These are phyloP conservation scores for Parapsyche elsis DNA, from an alignment of 1,140 invertebrate species.

Conservation along the genomic window DNA sequence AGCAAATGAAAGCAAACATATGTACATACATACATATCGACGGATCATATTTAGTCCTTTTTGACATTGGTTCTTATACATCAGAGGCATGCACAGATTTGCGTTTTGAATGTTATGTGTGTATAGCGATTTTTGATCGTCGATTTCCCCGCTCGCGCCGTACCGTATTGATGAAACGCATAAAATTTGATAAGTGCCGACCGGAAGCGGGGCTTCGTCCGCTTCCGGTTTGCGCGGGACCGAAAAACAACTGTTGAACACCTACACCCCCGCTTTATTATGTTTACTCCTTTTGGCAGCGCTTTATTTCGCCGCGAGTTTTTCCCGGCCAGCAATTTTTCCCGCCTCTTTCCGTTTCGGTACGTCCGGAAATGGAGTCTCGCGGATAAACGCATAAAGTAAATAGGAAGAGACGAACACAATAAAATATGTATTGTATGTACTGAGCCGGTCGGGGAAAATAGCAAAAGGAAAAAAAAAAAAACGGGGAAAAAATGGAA, in stretches of 20 bases:
- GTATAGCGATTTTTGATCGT: constrained; percentile 42
- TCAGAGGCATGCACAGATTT: background rate
- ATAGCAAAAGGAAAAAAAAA: constrained; percentile 43
- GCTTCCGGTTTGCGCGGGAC: background rate
- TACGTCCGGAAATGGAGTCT: constrained; percentile 54
- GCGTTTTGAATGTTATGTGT: too few species aligned
- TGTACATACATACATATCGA: background rate
- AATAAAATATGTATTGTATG: constrained; percentile 55
- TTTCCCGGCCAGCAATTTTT: constrained; percentile 46
- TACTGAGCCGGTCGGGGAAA: constrained; percentile 38
- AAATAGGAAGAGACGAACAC: constrained; percentile 56
- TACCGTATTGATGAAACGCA: constrained; percentile 47
- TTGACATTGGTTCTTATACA: background rate
- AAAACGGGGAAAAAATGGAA: constrained; percentile 1
- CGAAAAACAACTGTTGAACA: constrained; percentile 44
- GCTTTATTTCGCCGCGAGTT: constrained; percentile 38
- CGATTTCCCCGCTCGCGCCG: background rate
- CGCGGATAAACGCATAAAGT: constrained; percentile 56
- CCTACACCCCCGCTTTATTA: constrained; percentile 43
- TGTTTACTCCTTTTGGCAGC: constrained; percentile 34
- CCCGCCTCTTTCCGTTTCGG: constrained; percentile 11
- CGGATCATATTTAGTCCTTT: too few species aligned
- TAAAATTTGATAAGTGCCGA: constrained; percentile 45
- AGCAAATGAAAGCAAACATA: too few species aligned
- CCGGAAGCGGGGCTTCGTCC: background rate